Evolutionary conservation across 1,140 invertebrate genomes (phyloP).

Genomic region (Platorchestia sp.): DNA sequence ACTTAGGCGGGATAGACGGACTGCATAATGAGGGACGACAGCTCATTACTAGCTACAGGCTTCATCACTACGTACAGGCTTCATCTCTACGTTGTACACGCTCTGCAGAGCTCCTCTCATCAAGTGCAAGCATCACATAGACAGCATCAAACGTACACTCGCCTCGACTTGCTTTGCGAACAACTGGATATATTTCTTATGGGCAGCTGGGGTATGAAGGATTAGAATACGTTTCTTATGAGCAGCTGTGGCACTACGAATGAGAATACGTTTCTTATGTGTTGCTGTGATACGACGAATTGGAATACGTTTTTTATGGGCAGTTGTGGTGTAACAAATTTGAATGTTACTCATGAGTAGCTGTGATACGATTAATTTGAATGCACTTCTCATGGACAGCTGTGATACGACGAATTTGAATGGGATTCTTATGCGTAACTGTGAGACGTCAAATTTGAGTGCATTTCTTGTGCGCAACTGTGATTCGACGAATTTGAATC

Average conservation of each 20-base stretch:
- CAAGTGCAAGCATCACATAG: not conserved
- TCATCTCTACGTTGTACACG: too few species aligned
- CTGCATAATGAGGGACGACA: not conserved
- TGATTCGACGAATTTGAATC: too few species aligned
- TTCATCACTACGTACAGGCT: not conserved
- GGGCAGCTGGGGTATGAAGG: not conserved
- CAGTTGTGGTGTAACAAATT: too few species aligned
- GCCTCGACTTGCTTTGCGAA: not conserved
- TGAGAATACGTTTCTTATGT: not conserved
- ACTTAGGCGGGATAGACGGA: not conserved
- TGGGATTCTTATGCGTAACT: too few species aligned
- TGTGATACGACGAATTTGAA: too few species aligned
- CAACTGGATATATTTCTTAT: not conserved
- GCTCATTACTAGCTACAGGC: not conserved
- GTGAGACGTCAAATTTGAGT: too few species aligned
- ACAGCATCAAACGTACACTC: not conserved
- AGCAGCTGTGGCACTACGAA: not conserved
- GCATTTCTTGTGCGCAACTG: too few species aligned
- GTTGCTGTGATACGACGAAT: not conserved
- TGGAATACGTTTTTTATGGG: not conserved
- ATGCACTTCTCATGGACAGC: too few species aligned
- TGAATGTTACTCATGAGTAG: too few species aligned
- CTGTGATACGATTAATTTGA: too few species aligned
- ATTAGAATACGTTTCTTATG: not conserved
- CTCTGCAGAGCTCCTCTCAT: not conserved